Evolutionary conservation across 2,113 vertebrate species (phyloP).

Genomic region (Colius striatus): DNA sequence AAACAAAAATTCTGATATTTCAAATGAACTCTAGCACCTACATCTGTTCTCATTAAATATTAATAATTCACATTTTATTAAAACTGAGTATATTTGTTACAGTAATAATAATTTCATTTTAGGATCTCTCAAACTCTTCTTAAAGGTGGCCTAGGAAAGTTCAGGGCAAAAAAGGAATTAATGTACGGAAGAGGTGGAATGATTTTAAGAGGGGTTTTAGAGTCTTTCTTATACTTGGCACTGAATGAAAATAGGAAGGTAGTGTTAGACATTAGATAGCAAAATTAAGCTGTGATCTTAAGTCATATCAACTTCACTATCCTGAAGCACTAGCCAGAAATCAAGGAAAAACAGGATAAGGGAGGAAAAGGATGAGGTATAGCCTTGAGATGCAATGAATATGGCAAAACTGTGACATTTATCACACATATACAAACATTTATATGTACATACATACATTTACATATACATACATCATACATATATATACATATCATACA

Average conservation of each 20-base stretch:
- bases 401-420: not conserved
- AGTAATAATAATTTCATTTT: not conserved
- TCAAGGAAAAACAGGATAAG: not conserved
- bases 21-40: not conserved
- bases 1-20: conserved; percentile 10
- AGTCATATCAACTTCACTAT: not conserved
- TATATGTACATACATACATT: too few relatives aligned
- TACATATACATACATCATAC: too few relatives aligned
- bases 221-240: not conserved
- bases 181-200: not conserved
- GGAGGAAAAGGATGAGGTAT: not conserved
- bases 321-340: not conserved
- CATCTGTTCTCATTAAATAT: not conserved
- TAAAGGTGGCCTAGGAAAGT: not conserved
- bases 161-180: not conserved
- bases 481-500: too few relatives aligned
- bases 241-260: not conserved
- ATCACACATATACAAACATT: too few relatives aligned
- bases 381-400: not conserved
- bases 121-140: not conserved
- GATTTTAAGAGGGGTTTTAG: not conserved
- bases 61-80: not conserved
- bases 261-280: not conserved
- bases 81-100: not conserved
- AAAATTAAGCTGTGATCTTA: not conserved